Evolutionary conservation across 2,113 vertebrate genomes (phyloP).

Genomic region (Perognathus longimembris): DNA sequence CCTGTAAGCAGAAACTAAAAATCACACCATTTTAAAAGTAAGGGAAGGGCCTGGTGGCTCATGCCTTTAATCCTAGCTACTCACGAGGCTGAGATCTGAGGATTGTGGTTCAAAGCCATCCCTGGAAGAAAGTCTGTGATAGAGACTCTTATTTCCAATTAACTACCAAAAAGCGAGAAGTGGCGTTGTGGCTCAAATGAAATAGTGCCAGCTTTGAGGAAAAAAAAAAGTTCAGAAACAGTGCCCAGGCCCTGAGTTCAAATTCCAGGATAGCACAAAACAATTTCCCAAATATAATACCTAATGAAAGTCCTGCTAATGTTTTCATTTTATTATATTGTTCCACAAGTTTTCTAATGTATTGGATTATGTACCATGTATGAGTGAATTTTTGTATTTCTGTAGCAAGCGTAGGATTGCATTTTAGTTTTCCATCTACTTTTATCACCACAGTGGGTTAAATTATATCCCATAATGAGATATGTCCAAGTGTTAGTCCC

Average conservation of each 20-base stretch:
- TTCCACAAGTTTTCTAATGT: neutral
- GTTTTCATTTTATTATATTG: neutral
- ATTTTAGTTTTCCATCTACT: constrained; percentile 26
- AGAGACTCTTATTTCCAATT: too few species aligned
- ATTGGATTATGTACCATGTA: neutral
- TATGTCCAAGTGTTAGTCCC: neutral
- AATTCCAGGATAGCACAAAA: too few species aligned
- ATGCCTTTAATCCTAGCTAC: too few species aligned
- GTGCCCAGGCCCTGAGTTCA: too few species aligned
- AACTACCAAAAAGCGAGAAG: too few species aligned
- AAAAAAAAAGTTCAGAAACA: too few species aligned
- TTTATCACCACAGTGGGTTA: neutral
- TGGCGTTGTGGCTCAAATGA: too few species aligned
- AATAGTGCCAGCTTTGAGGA: too few species aligned
- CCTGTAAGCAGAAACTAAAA: neutral
- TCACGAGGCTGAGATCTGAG: too few species aligned
- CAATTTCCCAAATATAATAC: neutral
- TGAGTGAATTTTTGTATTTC: neutral
- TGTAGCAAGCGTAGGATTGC: neutral
- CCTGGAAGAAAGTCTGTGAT: too few species aligned
- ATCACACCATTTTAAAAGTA: neutral
- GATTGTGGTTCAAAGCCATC: too few species aligned
- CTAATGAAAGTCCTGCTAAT: neutral
- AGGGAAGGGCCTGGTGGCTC: neutral
- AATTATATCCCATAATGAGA: neutral